Base-by-base conservation (phyloP, 1,140 invertebrate species). In the Dreissena rostriformis region DNA sequence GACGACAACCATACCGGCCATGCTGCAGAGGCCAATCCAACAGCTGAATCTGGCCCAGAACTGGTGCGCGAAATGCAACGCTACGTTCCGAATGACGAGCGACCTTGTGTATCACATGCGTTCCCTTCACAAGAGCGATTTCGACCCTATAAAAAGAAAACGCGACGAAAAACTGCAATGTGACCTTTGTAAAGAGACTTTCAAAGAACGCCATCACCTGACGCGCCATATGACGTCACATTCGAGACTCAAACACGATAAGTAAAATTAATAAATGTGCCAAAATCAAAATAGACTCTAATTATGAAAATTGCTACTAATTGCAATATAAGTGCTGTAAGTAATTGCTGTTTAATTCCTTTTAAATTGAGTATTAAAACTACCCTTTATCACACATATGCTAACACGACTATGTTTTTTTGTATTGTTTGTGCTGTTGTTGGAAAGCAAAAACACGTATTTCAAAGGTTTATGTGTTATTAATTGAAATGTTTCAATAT, bases 81-180 rank as follows among this genome's bases (percentile, higher is more conserved):
- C 99, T 65, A 97, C 97, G 66, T 99, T 99, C 91, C 95, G 98
- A 55, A 99, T 99, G 98, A 99, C 98, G 29, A 98, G 97, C 28
- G 98, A 99, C 91, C 94, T 99, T 65, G 98, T 99, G 17, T 99
- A 99, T 92, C 98, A 99, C 91, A 99, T 99, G 98, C 94, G 98
- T 87, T 93, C 92, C 75, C 92, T 93, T 76, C 93, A 94, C 84
- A 93, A 92, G 87, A 89, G 90, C 83, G 93, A 94, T 82, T 91
- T 91, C 85, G 91, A 92, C 79, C 91, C 90, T 12, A 87, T 19
- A 49, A 91, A 91, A 77, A 86, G 86, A 74, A 91, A 91, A 81
- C 73, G 90, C 72, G 91, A 91, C 55, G 92, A 92, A 51, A 94
- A 93, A 88, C 94, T 99, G 0, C 96, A 97, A 88, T 99, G 98